Evolutionary conservation across 2,888 invertebrate species (phyloP), one percentile per base, ranked within the genome.

Genomic region (Nomada flava): DNA sequence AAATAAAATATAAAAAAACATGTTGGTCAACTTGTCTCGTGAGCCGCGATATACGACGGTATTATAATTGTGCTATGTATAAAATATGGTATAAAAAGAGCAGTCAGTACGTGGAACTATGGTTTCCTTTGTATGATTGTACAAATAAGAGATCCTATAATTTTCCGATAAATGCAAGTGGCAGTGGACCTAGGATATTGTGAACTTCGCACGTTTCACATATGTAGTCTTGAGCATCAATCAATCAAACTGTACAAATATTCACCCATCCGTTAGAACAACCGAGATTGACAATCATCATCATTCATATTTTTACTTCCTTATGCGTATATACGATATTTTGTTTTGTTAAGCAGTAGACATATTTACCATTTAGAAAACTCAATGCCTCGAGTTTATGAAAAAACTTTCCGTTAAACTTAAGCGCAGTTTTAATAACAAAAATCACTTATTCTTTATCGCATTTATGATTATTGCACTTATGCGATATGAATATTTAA

Each of bases 111-210:
- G n/a, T 42, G 59, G 11, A 53, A 59, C 47, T 63, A 57, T 73
- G 11, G n/a, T 64, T 42, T 47, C 70, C 13, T 36, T 9, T 63
- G 55, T 42, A 26, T 64, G 26, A 52, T 42, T 44, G 36, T 63
- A 70, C 62, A 72, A 86, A 74, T 67, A 70, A 60, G 71, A 84
- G 68, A 76, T 72, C 69, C 47, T 72, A 70, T 69, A 55, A 70
- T 57, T 68, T 73, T 42, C n/a, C 70, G 11, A 64, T 79, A 89
- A 89, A 89, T 89, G 89, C 88, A 89, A 75, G n/a, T 76, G 81
- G 81, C 85, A 87, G 87, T 82, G n/a, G 18, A 52, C 4, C 11
- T 75, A 65, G 55, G 18, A 29, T 62, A 26, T 29, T 72, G 36
- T 36, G 36, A 36, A 53, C 65, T 42, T 47, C 47, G 47, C 59